Evolutionary conservation across 1,140 invertebrate genomes (phyloP), one percentile per base, ranked within the genome.

Genomic region (Lineus longissimus): DNA sequence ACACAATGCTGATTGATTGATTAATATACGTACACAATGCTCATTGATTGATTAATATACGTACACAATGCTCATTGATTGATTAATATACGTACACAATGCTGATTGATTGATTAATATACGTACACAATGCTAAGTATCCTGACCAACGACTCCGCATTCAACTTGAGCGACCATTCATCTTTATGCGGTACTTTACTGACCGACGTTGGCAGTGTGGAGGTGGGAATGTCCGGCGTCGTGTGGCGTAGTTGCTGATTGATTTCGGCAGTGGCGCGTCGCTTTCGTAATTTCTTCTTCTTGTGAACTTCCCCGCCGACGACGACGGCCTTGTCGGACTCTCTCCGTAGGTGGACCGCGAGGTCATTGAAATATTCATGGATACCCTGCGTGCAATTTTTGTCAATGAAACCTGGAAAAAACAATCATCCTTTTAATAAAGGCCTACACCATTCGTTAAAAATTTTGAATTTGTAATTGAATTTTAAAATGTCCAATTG

Each of bases 331-430:
- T 59, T 59, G 45, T 66, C 61, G 13, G 67, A 68, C 31, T 67
- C 60, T 47, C 55, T 40, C 23, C 58, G 22, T 30, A 63, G 29
- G 19, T 64, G 40, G 64, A 64, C 55, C 29, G 61, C 58, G 19
- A 80, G 61, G 17, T 63, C 82, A 65, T 87, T 89, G 84, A 90
- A 94, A 72, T 94, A 92, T 75, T 93, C 90, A 51, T 94, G 76
- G 0, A 76, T 65, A 33, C 78, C 92, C 43, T 86, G 82, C 87
- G 89, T 91, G 73, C 88, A 87, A 82, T 93, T 93, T 82, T 93
- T 93, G 75, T 95, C 93, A 63, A 95, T 93, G 76, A 94, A 89
- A 68, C 85, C 90, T 92, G 75, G 29, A 81, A 79, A 61, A 27
- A 56, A 62, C 69, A 61, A 63, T 54, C 58, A 65, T 57, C 29